Base-by-base conservation (phyloP, 1,140 invertebrate species). In the Euglossa dilemma region DNA sequence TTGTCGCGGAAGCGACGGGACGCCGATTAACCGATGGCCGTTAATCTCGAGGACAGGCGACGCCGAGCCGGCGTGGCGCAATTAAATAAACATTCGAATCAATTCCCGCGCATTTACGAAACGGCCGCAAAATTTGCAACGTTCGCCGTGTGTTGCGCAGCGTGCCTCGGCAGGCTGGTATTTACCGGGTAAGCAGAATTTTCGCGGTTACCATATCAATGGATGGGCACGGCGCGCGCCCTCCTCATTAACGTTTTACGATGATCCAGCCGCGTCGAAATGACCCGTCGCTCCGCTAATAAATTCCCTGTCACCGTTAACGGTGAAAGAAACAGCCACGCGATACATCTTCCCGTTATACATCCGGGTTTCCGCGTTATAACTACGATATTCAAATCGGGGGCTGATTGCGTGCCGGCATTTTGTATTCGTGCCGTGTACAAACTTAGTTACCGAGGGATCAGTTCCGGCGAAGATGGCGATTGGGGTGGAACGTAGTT, bases 161-260 rank as follows among this genome's bases (percentile, higher is more conserved):
- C 54, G 74, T 50, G 23, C 71, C 69, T 79, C 50, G 50, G 54
- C 66, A 47, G 45, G 43, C 20, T 23, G 28, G 57, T 78, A 71
- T 83, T 78, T 77, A 71, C 74, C n/a, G 45, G 74, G 81, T 73
- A 82, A 82, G 77, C 82, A 73, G 57, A 84, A 84, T 79, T 84
- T 80, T 79, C 82, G 77, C 61, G 77, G 81, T 78, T 80, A 70
- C 54, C 59, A 63, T 80, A 84, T 80, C 78, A 73, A 74, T 74
- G 75, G 56, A 83, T 36, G 75, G 66, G n/a, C 57, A 74, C 66
- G 82, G 82, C 82, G 82, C 79, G 83, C 25, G 66, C 8, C 72
- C 79, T 63, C 84, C 84, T 74, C 84, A 85, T 85, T 85, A 85
- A 82, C 84, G 79, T 85, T 85, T 85, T 85, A 85, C 82, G 84